These are phyloP conservation scores for Sitta europaea DNA, from an alignment of 2,113 vertebrate species.

Conservation along the genomic window DNA sequence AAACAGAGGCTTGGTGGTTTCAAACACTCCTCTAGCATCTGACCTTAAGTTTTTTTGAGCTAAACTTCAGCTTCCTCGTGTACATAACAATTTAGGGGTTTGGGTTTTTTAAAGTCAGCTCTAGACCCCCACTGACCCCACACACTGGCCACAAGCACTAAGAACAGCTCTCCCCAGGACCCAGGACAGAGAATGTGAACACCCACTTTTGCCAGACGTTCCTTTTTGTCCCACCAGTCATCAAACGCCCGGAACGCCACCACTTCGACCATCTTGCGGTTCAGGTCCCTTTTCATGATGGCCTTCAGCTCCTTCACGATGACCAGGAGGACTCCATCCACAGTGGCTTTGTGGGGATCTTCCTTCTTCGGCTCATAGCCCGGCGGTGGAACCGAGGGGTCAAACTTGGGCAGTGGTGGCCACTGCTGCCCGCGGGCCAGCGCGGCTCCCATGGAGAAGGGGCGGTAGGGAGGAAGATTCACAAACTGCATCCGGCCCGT, in stretches of 20 bases:
- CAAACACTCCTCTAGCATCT: neutral
- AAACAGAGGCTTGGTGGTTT: neutral
- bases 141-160: neutral
- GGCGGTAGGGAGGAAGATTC: constrained; percentile 81
- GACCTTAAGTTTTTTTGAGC: neutral
- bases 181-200: neutral
- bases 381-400: constrained; percentile 91
- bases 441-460: constrained; percentile 76
- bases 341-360: constrained; percentile 94
- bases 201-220: constrained; percentile 89
- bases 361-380: constrained; percentile 92
- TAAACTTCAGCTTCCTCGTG: neutral
- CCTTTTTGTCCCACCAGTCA: constrained; percentile 99
- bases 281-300: constrained; percentile 98
- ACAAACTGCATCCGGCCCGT: constrained; percentile 80
- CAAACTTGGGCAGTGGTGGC: constrained; percentile 90
- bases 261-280: constrained; percentile 98
- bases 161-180: neutral
- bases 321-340: constrained; percentile 92
- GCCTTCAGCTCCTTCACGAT: constrained; percentile 98
- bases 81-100: neutral
- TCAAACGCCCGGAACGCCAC: constrained; percentile 97
- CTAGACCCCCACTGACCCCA: neutral
- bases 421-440: constrained; percentile 84
- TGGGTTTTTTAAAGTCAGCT: neutral